Conservation (phyloP, 2,888 invertebrate genomes). For the Tortricodes alternella region DNA sequence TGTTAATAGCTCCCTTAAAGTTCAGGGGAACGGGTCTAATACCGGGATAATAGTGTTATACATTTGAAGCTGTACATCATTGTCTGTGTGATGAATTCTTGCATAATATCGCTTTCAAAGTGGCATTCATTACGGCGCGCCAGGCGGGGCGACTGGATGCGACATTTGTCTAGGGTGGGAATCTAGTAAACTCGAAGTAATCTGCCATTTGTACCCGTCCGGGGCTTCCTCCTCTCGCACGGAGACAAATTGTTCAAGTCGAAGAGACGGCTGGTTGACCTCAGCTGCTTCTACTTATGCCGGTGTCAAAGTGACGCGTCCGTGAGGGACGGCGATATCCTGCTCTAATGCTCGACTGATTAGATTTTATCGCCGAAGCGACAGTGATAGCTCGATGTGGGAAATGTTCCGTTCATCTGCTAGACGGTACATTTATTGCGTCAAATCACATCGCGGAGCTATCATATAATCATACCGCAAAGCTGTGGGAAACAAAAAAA, state of each 20-base stretch:
- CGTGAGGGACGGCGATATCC: constrained; percentile 13
- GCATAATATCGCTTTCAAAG: constrained; percentile 59
- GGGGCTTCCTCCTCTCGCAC: constrained; percentile 48
- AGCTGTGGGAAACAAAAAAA: constrained; percentile 24
- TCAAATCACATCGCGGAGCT: background rate
- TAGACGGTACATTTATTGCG: constrained; percentile 1
- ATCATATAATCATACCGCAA: constrained; percentile 8
- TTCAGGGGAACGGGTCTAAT: constrained; percentile 18
- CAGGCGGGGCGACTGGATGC: constrained; percentile 44
- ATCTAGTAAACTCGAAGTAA: constrained; percentile 62
- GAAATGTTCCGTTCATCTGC: constrained; percentile 1
- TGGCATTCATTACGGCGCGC: constrained; percentile 52
- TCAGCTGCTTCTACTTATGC: constrained; percentile 29
- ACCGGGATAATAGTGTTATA: constrained; percentile 33
- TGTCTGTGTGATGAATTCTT: constrained; percentile 43
- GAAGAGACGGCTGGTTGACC: constrained; percentile 42
- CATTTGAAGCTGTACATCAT: constrained; percentile 47
- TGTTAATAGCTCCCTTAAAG: constrained; percentile 26
- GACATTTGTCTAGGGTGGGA: constrained; percentile 51
- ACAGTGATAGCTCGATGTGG: constrained; percentile 17
- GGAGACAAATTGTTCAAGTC: constrained; percentile 55
- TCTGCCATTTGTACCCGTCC: constrained; percentile 69
- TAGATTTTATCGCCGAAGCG: constrained; percentile 25
- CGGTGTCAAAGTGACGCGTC: constrained; percentile 23
- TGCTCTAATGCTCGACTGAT: constrained; percentile 21